phyloP scores from a whole-genome alignment of 2,888 invertebrate species.

The Apamea epomidion region DNA sequence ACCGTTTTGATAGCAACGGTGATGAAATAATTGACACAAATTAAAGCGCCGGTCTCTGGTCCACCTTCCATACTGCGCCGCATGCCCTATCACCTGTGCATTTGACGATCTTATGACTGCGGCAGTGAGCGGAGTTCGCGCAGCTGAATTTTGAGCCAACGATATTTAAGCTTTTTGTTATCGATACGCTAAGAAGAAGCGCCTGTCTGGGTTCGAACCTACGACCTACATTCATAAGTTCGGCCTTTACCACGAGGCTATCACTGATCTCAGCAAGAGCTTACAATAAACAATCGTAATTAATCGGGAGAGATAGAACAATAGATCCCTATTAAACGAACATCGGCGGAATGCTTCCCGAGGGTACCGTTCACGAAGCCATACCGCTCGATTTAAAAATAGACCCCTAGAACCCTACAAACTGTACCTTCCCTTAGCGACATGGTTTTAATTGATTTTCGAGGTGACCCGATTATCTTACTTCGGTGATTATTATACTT shows the following conservation, averaged over 20 bases:
- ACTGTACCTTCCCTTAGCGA: slow-evolving; percentile 70
- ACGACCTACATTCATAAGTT: background rate
- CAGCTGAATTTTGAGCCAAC: too few species aligned
- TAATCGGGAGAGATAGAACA: slow-evolving; percentile 72
- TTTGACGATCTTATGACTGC: too few species aligned
- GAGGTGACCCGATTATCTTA: slow-evolving; percentile 49
- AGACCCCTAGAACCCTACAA: slow-evolving; percentile 73
- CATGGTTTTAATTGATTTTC: slow-evolving; percentile 77
- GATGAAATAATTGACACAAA: background rate
- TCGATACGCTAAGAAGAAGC: background rate
- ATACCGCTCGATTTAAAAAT: slow-evolving; percentile 77
- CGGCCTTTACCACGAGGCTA: background rate
- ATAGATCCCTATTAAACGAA: slow-evolving; percentile 84
- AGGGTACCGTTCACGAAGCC: slow-evolving; percentile 77
- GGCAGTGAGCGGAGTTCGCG: too few species aligned
- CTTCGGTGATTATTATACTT: slow-evolving; percentile 37
- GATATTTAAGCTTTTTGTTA: too few species aligned
- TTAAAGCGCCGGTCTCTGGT: background rate
- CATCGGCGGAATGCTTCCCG: slow-evolving; percentile 76
- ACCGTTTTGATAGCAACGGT: background rate
- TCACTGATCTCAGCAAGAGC: slow-evolving; percentile 27
- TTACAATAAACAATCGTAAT: slow-evolving; percentile 69
- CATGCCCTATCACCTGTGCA: too few species aligned
- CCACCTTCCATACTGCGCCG: too few species aligned
- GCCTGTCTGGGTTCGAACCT: background rate